Conservation (phyloP, 2,113 vertebrate genomes). For the Arizona elegans region DNA sequence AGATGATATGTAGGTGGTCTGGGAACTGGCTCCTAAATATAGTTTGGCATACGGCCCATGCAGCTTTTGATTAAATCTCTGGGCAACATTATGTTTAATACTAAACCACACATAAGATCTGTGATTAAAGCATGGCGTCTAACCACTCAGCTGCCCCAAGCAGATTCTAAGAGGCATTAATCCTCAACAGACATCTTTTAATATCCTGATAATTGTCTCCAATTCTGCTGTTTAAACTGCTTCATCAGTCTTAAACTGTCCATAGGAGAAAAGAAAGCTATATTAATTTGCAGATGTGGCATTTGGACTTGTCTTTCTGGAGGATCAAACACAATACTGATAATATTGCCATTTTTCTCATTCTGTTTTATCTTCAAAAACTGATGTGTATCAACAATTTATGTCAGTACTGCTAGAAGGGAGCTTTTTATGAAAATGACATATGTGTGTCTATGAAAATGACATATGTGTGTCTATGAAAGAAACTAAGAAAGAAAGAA, state of each 20-base stretch:
- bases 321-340: neutral
- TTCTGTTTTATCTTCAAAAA: neutral
- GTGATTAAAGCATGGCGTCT: constrained; percentile 4
- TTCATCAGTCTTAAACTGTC: neutral
- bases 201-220: neutral
- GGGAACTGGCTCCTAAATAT: neutral
- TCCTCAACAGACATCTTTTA: constrained; percentile 8
- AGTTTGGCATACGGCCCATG: neutral
- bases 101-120: neutral
- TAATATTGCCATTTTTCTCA: neutral
- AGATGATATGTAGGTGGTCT: constrained; percentile 1
- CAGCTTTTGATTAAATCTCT: neutral
- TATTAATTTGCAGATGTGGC: neutral
- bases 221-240: neutral
- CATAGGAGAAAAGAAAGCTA: neutral
- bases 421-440: neutral
- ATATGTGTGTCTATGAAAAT: neutral
- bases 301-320: neutral
- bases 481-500: neutral
- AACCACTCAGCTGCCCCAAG: neutral
- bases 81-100: neutral
- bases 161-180: neutral
- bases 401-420: neutral
- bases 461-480: neutral
- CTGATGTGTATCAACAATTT: neutral